Conservation (phyloP, 2,113 vertebrate genomes). For the Todiramphus saurophagus region DNA sequence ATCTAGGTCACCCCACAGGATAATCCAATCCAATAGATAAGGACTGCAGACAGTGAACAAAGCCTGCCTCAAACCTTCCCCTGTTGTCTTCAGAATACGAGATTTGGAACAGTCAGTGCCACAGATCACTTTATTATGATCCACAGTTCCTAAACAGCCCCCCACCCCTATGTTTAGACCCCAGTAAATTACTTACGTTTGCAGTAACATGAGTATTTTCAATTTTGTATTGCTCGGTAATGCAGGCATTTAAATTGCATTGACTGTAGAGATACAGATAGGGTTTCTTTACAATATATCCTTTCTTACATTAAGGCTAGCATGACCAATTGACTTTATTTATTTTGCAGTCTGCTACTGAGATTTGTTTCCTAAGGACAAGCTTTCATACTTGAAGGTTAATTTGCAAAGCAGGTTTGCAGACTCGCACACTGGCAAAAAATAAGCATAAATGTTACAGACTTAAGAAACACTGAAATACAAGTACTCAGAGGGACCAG, state of each 20-base stretch:
- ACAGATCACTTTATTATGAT: neutral
- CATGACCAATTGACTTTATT: slow-evolving; percentile 38
- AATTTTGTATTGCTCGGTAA: slow-evolving; percentile 23
- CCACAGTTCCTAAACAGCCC: neutral
- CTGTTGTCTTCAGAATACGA: neutral
- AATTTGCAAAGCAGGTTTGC: slow-evolving; percentile 63
- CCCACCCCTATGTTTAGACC: neutral
- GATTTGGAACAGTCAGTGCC: neutral
- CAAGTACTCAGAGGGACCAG: slow-evolving; percentile 70
- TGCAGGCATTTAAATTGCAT: slow-evolving; percentile 41
- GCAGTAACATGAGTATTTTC: slow-evolving; percentile 48
- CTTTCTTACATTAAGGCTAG: slow-evolving; percentile 36
- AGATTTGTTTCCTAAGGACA: slow-evolving; percentile 38
- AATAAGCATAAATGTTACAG: slow-evolving; percentile 66
- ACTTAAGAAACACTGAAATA: slow-evolving; percentile 69
- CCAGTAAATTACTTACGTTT: slow-evolving; percentile 19
- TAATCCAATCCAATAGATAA: neutral
- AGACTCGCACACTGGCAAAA: slow-evolving; percentile 56
- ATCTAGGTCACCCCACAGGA: neutral
- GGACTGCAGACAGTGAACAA: neutral
- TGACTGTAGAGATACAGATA: slow-evolving; percentile 28
- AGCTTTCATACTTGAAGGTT: slow-evolving; percentile 52
- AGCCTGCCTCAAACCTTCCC: neutral
- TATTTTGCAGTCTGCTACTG: slow-evolving; percentile 58
- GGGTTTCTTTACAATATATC: slow-evolving; percentile 27